Conservation (phyloP, 2,113 vertebrate species). For the Gobio gobio region DNA sequence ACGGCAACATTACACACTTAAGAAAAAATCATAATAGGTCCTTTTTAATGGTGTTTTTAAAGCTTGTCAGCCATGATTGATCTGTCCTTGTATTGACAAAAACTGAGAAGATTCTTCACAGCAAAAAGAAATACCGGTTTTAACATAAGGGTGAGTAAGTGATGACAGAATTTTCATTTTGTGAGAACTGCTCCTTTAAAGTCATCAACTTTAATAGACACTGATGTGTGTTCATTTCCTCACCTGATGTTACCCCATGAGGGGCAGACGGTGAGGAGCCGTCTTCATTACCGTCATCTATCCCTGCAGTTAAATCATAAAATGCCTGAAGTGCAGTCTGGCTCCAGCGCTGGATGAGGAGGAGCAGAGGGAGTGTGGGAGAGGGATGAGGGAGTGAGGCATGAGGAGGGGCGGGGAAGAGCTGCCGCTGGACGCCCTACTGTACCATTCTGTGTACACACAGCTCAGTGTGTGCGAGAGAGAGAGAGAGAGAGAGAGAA, state of each 20-base stretch:
- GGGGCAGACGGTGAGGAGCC: constrained; percentile 53
- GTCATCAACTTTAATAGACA: constrained; percentile 15
- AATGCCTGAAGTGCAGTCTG: constrained; percentile 39
- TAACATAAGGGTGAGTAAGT: background rate
- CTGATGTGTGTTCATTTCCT: constrained; percentile 48
- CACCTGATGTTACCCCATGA: constrained; percentile 56
- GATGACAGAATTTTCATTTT: constrained; percentile 30
- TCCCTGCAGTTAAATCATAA: constrained; percentile 54
- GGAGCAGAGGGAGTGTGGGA: constrained; percentile 35
- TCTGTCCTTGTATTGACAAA: background rate
- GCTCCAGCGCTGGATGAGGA: constrained; percentile 31
- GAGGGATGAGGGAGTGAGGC: constrained; percentile 32
- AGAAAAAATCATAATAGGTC: too few species aligned
- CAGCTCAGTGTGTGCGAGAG: constrained; percentile 55
- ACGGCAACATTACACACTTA: too few species aligned
- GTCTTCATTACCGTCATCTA: constrained; percentile 55
- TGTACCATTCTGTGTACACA: constrained; percentile 66
- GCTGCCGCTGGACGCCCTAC: constrained; percentile 58
- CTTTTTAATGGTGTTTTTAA: too few species aligned
- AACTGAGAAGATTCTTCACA: constrained; percentile 22
- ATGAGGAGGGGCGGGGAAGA: background rate
- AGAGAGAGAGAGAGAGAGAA: background rate
- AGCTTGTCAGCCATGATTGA: background rate
- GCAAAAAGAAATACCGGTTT: background rate
- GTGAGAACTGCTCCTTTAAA: background rate